Evolutionary conservation across 1,140 invertebrate genomes (phyloP).

Genomic region (Halictus rubicundus): DNA sequence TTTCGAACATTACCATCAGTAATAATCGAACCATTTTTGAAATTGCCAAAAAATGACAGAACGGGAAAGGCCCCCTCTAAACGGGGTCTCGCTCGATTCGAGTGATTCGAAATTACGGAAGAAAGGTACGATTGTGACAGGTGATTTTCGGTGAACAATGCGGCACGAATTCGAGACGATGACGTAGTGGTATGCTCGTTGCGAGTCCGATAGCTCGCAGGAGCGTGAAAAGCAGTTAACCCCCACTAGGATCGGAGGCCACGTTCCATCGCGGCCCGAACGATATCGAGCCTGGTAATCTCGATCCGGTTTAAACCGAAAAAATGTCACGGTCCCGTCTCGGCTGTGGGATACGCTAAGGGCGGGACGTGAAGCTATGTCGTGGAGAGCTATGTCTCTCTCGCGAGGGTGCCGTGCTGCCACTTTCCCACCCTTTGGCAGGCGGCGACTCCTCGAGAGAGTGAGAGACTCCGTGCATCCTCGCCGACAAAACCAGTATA

Average conservation of each 20-base stretch:
- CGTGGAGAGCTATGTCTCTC: constrained; percentile 11
- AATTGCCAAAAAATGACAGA: too few relatives aligned
- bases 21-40: too few relatives aligned
- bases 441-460: not conserved
- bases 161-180: constrained; percentile 9
- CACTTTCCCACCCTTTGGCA: constrained; percentile 58
- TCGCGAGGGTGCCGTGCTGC: constrained; percentile 39
- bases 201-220: constrained; percentile 41
- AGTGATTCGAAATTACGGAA: not conserved
- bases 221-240: constrained; percentile 61
- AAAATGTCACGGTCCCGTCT: constrained; percentile 46
- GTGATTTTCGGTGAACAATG: not conserved
- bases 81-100: too few relatives aligned
- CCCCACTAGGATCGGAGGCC: constrained; percentile 33
- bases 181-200: constrained; percentile 45
- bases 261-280: constrained; percentile 55
- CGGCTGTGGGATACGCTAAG: constrained; percentile 52
- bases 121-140: not conserved
- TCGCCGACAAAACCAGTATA: constrained; percentile 17
- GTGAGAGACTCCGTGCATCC: not conserved
- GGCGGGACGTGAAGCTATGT: constrained; percentile 69
- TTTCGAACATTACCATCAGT: too few relatives aligned
- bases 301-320: constrained; percentile 62
- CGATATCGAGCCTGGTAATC: constrained; percentile 66
- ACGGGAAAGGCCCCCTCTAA: too few relatives aligned